Conservation (phyloP, 2,113 vertebrate species). For the Stercorarius parasiticus region DNA sequence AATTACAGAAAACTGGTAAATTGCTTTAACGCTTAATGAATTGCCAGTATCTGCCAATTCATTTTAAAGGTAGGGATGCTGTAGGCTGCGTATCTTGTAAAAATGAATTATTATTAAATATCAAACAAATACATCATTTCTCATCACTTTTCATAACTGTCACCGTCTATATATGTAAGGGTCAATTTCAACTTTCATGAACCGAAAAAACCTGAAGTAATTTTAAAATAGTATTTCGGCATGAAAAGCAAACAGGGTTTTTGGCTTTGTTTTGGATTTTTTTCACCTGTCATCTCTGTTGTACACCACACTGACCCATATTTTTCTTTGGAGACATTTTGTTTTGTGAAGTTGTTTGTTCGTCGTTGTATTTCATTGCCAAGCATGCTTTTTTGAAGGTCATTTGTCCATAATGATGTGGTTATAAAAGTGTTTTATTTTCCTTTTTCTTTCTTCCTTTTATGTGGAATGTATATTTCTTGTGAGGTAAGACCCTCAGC, state of each 20-base stretch:
- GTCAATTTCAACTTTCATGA: not conserved
- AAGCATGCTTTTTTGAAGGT: slow-evolving; percentile 64
- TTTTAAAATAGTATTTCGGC: not conserved
- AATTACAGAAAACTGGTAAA: not conserved
- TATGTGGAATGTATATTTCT: slow-evolving; percentile 92
- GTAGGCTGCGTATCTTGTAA: not conserved
- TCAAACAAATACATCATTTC: not conserved
- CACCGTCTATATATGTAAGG: not conserved
- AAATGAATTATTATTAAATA: not conserved
- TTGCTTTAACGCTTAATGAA: not conserved
- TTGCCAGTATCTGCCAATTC: not conserved
- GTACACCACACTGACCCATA: not conserved
- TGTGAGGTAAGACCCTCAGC: slow-evolving; percentile 90
- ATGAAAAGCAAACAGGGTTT: not conserved
- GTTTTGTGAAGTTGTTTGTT: slow-evolving; percentile 37
- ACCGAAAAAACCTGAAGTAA: not conserved
- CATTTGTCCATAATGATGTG: slow-evolving; percentile 71
- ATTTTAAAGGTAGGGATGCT: not conserved
- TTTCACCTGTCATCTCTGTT: not conserved
- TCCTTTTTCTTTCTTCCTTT: slow-evolving; percentile 85
- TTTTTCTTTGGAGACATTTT: not conserved
- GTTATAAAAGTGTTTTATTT: slow-evolving; percentile 78
- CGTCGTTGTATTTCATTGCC: slow-evolving; percentile 62
- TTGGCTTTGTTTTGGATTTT: not conserved
- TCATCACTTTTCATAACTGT: not conserved